Base-by-base conservation (phyloP, 1,140 invertebrate species). In the Drosophila nasuta region DNA sequence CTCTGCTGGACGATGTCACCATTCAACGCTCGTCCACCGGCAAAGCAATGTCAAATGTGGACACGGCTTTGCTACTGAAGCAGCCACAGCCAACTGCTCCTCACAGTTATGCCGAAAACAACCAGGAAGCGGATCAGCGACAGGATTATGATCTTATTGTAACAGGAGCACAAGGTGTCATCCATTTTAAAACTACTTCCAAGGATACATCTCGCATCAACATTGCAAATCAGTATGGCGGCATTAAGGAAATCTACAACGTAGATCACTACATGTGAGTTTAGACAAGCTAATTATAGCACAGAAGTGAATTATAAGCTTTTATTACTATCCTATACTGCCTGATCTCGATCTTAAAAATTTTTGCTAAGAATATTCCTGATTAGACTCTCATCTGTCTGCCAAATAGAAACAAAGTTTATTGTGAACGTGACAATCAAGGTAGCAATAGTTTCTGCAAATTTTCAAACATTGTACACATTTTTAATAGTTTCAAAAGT, bases 191-290 rank as follows among this genome's bases (percentile, higher is more conserved):
- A 51, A 65, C 63, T 1, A 20, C 11, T 0, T 20, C 60, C 1
- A 77, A 71, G 13, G 85, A 91, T 62, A 46, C 63, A 0, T 74
- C 70, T 0, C 82, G 76, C 8, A 76, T 89, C 7, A 70, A 11
- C 46, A n/a, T 90, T 17, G 80, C 85, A 0, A 64, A 68, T 17
- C 49, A 81, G 4, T 79, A 75, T 30, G 72, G 66, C 49, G 72
- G 73, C 13, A 62, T 92, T 10, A 92, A 90, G 57, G 64, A 77
- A 6, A 85, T 92, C 17, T 86, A 70, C 43, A 88, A 92, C 58
- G 46, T 91, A 11, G 91, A 92, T 5, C 67, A 81, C 33, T 91
- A 69, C 43, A 73, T 92, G 91, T 92, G 77, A 46, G 83, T 81
- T 30, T 43, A 1, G 15, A 51, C 3, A 25, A 25, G 3, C 20